These are phyloP conservation scores for Antheraea assamensis DNA, from an alignment of 2,888 invertebrate genomes.

Conservation along the genomic window DNA sequence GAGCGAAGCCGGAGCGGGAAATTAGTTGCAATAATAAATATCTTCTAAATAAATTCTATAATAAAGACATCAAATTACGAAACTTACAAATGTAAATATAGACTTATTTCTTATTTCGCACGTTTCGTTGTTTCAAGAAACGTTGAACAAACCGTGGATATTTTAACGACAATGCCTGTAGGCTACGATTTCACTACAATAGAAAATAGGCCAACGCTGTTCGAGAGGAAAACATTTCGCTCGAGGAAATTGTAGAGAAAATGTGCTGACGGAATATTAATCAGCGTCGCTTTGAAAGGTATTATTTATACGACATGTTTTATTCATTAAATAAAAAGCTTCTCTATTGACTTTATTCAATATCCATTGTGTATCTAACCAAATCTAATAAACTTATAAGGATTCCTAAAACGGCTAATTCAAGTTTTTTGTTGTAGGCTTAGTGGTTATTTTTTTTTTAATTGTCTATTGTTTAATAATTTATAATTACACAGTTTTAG, in stretches of 20 bases:
- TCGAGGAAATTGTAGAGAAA: slow-evolving; percentile 52
- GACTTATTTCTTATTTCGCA: background rate
- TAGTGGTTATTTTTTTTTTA: background rate
- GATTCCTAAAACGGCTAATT: background rate
- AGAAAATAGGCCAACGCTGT: slow-evolving; percentile 66
- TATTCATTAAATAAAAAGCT: background rate
- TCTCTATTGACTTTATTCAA: background rate
- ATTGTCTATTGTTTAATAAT: background rate
- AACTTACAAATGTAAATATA: background rate
- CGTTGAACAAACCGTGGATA: slow-evolving; percentile 48
- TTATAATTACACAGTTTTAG: background rate
- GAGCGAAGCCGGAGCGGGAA: too few relatives aligned
- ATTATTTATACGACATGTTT: background rate
- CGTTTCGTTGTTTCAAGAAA: slow-evolving; percentile 20
- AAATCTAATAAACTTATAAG: background rate
- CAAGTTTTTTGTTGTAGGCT: background rate
- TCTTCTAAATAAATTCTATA: background rate
- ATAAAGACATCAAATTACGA: background rate
- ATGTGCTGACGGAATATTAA: slow-evolving; percentile 18
- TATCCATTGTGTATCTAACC: background rate
- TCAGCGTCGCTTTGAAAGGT: background rate
- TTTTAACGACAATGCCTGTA: slow-evolving; percentile 46
- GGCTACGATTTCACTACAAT: slow-evolving; percentile 53
- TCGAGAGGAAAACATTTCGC: slow-evolving; percentile 49
- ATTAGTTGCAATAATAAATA: too few relatives aligned